Evolutionary conservation across 2,888 invertebrate genomes (phyloP).

Genomic region (Epistrophella euchroma): DNA sequence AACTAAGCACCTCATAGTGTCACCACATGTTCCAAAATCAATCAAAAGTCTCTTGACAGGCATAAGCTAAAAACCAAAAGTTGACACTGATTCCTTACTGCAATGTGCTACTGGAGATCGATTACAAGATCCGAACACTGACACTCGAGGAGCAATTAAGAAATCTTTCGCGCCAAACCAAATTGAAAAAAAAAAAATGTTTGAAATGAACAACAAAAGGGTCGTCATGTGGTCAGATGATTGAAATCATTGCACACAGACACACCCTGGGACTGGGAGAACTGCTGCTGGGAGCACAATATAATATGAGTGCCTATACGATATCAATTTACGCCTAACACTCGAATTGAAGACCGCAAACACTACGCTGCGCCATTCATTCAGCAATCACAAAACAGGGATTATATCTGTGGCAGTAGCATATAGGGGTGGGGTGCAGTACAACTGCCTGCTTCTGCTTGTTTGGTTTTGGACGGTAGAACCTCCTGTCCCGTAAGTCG

Average conservation of each 20-base stretch:
- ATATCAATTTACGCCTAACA: constrained; percentile 69
- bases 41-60: constrained; percentile 65
- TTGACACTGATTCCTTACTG: constrained; percentile 71
- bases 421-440: background rate
- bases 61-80: constrained; percentile 69
- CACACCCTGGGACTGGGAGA: constrained; percentile 43
- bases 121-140: constrained; percentile 62
- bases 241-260: constrained; percentile 75
- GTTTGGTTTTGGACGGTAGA: constrained; percentile 27
- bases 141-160: constrained; percentile 74
- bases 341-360: constrained; percentile 69
- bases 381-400: constrained; percentile 45
- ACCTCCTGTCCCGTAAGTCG: constrained; percentile 51
- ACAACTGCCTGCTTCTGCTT: constrained; percentile 23
- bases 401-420: constrained; percentile 22
- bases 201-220: constrained; percentile 63
- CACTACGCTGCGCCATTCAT: constrained; percentile 56
- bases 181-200: constrained; percentile 20
- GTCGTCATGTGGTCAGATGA: constrained; percentile 76
- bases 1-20: constrained; percentile 51
- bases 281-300: constrained; percentile 1
- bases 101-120: constrained; percentile 74
- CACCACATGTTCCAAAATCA: constrained; percentile 72
- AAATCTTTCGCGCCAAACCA: constrained; percentile 69
- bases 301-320: background rate